phyloP scores from a whole-genome alignment of 1,140 invertebrate species.

The Hylyphantes graminicola region DNA sequence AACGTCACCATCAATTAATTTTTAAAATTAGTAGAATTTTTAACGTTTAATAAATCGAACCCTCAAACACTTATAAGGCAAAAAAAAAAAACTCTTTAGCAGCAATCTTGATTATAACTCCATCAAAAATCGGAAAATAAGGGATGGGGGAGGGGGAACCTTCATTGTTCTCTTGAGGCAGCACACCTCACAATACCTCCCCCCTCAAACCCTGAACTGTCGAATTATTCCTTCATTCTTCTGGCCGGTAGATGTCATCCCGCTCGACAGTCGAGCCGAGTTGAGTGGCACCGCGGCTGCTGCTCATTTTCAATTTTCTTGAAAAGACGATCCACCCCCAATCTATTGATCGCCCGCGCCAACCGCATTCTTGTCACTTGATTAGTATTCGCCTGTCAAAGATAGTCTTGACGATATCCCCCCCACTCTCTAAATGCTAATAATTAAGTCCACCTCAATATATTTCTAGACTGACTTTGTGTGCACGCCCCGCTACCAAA shows the following conservation, averaged over 20 bases:
- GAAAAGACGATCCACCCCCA: conserved; percentile 31
- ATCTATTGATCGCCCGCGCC: conserved; percentile 21
- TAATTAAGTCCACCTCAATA: conserved; percentile 42
- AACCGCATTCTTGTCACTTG: conserved; percentile 50
- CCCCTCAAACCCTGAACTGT: no score
- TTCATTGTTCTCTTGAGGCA: no score
- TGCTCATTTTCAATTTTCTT: conserved; percentile 55
- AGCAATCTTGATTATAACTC: no score
- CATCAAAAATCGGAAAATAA: no score
- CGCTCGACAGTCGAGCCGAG: not conserved
- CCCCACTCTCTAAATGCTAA: conserved; percentile 48
- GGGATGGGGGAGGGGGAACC: no score
- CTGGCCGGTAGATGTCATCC: not conserved
- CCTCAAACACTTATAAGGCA: no score
- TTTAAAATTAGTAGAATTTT: no score
- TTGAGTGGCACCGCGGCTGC: not conserved
- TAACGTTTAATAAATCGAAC: no score
- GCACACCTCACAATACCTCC: no score
- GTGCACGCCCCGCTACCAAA: not conserved
- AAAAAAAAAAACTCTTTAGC: no score
- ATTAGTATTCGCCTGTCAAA: conserved; percentile 48
- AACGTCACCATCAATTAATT: no score
- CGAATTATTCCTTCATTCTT: not conserved
- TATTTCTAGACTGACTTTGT: conserved; percentile 1
- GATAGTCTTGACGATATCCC: conserved; percentile 34